Conservation (phyloP, 1,140 invertebrate species). For the Bathynomus jamesi region DNA sequence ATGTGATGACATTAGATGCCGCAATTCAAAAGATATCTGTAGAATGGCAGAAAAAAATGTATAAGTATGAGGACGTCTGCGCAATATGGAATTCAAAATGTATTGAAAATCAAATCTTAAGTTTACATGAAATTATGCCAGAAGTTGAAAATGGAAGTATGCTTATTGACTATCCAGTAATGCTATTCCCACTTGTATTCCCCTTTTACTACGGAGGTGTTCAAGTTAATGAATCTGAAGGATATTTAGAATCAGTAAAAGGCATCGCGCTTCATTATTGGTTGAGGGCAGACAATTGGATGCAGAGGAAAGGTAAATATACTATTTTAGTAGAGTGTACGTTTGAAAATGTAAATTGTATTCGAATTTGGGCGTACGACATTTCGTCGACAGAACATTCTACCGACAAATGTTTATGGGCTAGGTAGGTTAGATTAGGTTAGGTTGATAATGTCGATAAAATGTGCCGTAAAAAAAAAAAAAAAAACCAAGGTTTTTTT, state of each 20-base stretch:
- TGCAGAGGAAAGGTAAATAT: neutral
- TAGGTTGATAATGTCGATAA: neutral
- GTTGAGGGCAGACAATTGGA: neutral
- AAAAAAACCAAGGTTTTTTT: neutral
- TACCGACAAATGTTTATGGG: neutral
- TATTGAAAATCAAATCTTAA: conserved; percentile 75
- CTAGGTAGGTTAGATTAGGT: neutral
- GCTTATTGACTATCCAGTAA: neutral
- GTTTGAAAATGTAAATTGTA: no score
- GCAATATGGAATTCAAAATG: conserved; percentile 72
- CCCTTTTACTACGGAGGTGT: neutral
- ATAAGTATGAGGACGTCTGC: conserved; percentile 69
- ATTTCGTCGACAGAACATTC: neutral
- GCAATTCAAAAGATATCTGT: conserved; percentile 68
- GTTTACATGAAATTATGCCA: conserved; percentile 69
- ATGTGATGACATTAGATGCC: conserved; percentile 64
- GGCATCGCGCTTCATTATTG: neutral
- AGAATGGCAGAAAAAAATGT: conserved; percentile 54
- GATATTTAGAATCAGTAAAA: neutral
- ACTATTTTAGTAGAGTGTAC: no score
- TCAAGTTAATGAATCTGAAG: neutral
- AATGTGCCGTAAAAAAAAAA: neutral
- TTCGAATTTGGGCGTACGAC: neutral
- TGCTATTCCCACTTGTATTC: neutral
- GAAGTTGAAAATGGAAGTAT: conserved; percentile 53